Percentiles rank a stretch among this genome's conserved stretches.
These are phyloP conservation scores for Phasianus colchicus DNA, from an alignment of 2,113 vertebrate species.

Conservation along the genomic window DNA sequence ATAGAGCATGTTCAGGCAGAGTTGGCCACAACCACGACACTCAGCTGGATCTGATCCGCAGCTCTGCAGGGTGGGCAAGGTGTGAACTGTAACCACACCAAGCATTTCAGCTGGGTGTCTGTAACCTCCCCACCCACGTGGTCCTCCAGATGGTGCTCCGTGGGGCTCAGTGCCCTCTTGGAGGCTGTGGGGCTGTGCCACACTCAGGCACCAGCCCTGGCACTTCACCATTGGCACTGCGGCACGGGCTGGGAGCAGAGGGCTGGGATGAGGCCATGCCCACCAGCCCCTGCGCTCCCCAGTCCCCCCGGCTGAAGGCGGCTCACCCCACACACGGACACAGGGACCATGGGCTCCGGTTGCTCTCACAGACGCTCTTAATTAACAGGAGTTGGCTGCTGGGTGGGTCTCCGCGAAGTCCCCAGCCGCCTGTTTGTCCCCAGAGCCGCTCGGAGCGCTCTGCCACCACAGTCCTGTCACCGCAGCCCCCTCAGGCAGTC, in stretches of 20 bases:
- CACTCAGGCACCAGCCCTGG: neutral
- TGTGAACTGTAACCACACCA: neutral
- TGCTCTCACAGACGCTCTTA: slow-evolving; percentile 18
- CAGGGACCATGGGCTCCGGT: neutral
- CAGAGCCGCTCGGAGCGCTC: neutral
- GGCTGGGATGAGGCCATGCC: neutral
- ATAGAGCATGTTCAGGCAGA: neutral
- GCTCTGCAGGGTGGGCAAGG: neutral
- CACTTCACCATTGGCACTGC: no score
- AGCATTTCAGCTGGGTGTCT: accelerated
- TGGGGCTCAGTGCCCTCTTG: neutral
- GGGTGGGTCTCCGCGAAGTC: neutral
- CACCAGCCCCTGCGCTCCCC: no score
- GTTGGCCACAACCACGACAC: accelerated
- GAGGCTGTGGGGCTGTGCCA: neutral
- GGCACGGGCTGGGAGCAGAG: neutral
- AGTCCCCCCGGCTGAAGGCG: neutral
- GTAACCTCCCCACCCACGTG: accelerated
- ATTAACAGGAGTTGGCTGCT: neutral
- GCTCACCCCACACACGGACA: neutral
- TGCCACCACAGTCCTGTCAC: neutral
- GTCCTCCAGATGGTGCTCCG: accelerated
- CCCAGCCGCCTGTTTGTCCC: neutral
- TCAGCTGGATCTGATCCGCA: neutral
- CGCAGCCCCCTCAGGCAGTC: slow-evolving; percentile 59